Percentiles rank a stretch among this genome's conserved stretches.
These are phyloP conservation scores for Listronotus bonariensis DNA, from an alignment of 1,140 invertebrate species.

Conservation along the genomic window DNA sequence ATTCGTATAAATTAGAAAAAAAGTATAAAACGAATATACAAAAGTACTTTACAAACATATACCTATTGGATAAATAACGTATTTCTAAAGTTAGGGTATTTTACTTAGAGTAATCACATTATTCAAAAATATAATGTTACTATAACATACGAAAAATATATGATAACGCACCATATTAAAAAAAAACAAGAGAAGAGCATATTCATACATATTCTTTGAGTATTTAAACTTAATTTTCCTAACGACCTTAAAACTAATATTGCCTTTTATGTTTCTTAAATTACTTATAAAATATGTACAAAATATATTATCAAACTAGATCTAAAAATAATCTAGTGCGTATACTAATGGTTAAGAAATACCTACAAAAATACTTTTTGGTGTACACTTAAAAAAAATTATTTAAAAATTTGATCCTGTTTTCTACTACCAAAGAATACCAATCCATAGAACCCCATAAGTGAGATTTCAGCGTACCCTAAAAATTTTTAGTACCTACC, in stretches of 20 bases:
- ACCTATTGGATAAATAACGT: constrained; percentile 6
- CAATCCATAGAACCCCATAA: no score
- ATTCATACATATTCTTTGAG: constrained; percentile 17
- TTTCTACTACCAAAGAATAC: no score
- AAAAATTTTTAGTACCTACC: no score
- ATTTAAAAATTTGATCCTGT: no score
- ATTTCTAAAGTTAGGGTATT: constrained; percentile 3
- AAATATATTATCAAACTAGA: constrained; percentile 6
- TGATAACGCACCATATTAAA: constrained; percentile 34
- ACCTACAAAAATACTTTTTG: constrained; percentile 2
- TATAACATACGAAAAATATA: constrained; percentile 35
- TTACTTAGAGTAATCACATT: constrained; percentile 29
- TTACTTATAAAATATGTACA: constrained; percentile 16
- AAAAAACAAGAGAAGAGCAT: constrained; percentile 3
- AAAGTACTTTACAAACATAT: constrained; percentile 29
- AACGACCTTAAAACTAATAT: constrained; percentile 28
- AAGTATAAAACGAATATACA: constrained; percentile 31
- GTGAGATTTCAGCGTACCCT: no score
- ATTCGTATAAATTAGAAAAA: constrained; percentile 31
- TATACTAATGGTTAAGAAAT: neutral
- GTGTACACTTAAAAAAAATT: neutral
- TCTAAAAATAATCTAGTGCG: neutral
- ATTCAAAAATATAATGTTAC: constrained; percentile 30
- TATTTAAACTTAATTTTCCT: constrained; percentile 16
- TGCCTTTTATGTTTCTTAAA: constrained; percentile 18